Evolutionary conservation across 1,140 invertebrate genomes (phyloP).

Genomic region (Drosophila elegans): DNA sequence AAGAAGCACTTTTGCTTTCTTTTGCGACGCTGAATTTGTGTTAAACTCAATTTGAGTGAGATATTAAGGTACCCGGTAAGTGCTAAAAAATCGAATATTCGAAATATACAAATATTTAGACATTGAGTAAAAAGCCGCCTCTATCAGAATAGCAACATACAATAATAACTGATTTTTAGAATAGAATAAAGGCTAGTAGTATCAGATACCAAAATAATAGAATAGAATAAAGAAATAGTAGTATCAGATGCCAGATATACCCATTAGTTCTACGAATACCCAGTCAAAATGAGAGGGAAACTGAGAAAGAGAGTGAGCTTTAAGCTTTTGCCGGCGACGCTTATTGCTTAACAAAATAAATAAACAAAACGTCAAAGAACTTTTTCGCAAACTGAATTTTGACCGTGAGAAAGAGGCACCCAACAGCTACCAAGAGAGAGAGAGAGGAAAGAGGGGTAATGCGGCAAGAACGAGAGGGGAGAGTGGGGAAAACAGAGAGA

Average conservation of each 20-base stretch:
- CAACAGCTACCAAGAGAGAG: neutral
- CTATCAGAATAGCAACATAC: neutral
- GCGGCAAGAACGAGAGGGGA: neutral
- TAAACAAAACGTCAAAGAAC: constrained; percentile 83
- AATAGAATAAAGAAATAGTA: neutral
- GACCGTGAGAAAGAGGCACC: constrained; percentile 46
- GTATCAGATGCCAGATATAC: neutral
- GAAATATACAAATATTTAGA: neutral
- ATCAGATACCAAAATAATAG: neutral
- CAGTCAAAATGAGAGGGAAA: constrained; percentile 4
- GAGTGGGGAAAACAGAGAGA: constrained; percentile 6
- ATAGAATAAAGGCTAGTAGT: neutral
- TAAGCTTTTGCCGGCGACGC: constrained; percentile 49
- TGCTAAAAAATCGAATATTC: neutral
- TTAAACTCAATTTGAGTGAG: neutral
- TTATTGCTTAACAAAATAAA: constrained; percentile 74
- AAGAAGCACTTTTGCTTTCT: constrained; percentile 74
- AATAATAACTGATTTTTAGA: neutral
- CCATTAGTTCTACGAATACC: neutral
- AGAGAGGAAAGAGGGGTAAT: neutral
- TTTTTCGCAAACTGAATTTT: constrained; percentile 68
- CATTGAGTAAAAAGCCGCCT: constrained; percentile 7
- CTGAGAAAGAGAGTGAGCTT: constrained; percentile 21
- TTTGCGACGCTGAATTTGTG: constrained; percentile 7
- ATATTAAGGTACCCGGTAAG: neutral